Evolutionary conservation across 1,140 invertebrate genomes (phyloP), one percentile per base, ranked within the genome.

Genomic region (Chionoecetes opilio): DNA sequence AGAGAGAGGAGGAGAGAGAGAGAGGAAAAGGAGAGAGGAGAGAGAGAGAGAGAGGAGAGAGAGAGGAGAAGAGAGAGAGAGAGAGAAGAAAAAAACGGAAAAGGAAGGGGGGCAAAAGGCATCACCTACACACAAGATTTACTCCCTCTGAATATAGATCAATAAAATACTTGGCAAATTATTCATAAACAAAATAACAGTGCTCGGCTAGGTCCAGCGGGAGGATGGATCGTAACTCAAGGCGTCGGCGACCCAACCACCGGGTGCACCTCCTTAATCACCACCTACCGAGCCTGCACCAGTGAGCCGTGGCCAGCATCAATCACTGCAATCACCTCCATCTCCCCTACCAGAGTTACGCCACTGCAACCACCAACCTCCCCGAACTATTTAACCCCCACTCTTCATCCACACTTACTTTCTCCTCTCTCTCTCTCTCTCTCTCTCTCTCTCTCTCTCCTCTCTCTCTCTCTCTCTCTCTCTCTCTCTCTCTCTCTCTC

Each of bases 301-400:
- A 93, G 82, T 93, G 32, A 87, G 82, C 84, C 92, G 29, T 93
- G 86, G 37, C 92, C 92, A 93, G 75, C 92, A 93, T 93, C 92
- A 38, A 93, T 93, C 92, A 93, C 92, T 46, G 53, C 92, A 93
- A 93, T 93, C 92, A 93, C 87, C 46, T 82, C 41, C 87, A 88
- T 94, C 93, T 94, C 46, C 34, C 87, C 93, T 94, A 88, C 87
- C 93, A 26, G 86, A 89, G 86, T 94, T 90, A 89, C 93, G 85
- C 93, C 87, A 88, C 31, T 34, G 21, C 82, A 34, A 38, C 82
- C 75, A 14, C 46, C 46, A 53, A 53, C 46, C 38, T 46, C 88
- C 41, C 88, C 41, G 9, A 3, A 2, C 38, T 31, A 26, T 17
- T 9, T 53, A n/a, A n/a, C 46, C 90, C 88, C 41, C 41, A 41